Base-by-base conservation (phyloP, 2,888 invertebrate species). In the Drosophila nigricruria region DNA sequence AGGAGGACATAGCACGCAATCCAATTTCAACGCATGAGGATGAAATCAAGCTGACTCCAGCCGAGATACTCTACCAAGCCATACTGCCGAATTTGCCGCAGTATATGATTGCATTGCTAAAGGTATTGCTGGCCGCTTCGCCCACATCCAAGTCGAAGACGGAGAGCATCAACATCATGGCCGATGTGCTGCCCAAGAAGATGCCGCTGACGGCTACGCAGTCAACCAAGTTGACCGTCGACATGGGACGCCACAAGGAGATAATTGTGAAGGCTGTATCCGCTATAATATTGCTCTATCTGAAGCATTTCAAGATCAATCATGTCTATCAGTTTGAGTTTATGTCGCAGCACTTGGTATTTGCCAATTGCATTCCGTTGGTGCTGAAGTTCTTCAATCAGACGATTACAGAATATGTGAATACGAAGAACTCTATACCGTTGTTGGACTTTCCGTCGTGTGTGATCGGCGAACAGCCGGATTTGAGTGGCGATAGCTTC, bases 321-420 rank as follows among this genome's bases (percentile, higher is more conserved):
- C 99, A 99, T 93, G 95, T 99, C 52, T 99, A 99, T 93, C 99
- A 99, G 94, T 99, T 99, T 94, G 99, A 99, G 93, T 99, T 98
- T 92, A 98, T 99, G 96, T 98, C 98, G 2, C 99, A 99, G 93
- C 99, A 99, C 94, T 94, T 99, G 81, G 98, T 99, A 12, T 99
- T 99, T 93, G 99, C 99, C 68, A 99, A 99, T 93, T 99, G 99
- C 92, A 98, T 99, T 93, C 99, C 99, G 0, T 94, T 99, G 72
- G 98, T 99, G 23, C 94, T 99, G 61, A 99, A 99, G 92, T 99
- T 99, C 94, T 97, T 99, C 93, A 99, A 99, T 93, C 99, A 99
- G 93, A 98, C 99, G 90, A 98, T 99, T 77, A 95, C 97, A 93
- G 96, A 96, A 56, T 99, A 99, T 93, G 97, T 99, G 69, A 97